Conservation (phyloP, 2,113 vertebrate species). For the Myotis lucifugus region DNA sequence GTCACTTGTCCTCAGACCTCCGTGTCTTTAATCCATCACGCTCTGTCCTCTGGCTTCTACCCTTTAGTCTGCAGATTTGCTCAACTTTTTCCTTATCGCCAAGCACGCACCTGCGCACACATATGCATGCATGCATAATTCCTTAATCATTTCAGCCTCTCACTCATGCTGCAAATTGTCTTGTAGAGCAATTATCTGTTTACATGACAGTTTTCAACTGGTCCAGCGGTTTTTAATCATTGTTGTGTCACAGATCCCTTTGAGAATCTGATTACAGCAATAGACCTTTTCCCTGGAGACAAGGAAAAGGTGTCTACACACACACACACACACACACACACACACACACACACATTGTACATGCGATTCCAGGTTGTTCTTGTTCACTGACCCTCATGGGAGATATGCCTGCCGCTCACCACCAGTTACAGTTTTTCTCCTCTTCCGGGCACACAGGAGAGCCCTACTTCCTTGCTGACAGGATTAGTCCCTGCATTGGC, state of each 20-base stretch:
- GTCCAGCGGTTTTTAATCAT: conserved; percentile 38
- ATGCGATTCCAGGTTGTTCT: not conserved
- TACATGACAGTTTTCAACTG: conserved; percentile 45
- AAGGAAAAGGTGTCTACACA: not conserved
- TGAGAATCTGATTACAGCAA: conserved; percentile 46
- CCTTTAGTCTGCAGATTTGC: not conserved
- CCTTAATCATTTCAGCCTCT: conserved; percentile 51
- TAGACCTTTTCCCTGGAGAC: not conserved
- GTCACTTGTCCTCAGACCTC: not conserved
- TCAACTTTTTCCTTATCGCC: not conserved
- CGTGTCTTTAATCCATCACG: too few species aligned
- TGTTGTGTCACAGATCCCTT: not conserved
- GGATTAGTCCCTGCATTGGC: not conserved
- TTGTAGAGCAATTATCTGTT: conserved; percentile 64
- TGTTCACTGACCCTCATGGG: not conserved
- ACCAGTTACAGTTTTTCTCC: not conserved
- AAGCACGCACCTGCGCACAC: not conserved
- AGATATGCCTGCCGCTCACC: accelerated
- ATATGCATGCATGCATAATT: not conserved
- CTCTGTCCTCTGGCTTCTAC: not conserved
- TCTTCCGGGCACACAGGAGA: not conserved
- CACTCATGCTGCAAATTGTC: conserved; percentile 51
- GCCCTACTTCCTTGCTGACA: not conserved
- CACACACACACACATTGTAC: not conserved
- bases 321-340: not conserved